Evolutionary conservation across 2,888 invertebrate genomes (phyloP).

Genomic region (Diarsia mendica): DNA sequence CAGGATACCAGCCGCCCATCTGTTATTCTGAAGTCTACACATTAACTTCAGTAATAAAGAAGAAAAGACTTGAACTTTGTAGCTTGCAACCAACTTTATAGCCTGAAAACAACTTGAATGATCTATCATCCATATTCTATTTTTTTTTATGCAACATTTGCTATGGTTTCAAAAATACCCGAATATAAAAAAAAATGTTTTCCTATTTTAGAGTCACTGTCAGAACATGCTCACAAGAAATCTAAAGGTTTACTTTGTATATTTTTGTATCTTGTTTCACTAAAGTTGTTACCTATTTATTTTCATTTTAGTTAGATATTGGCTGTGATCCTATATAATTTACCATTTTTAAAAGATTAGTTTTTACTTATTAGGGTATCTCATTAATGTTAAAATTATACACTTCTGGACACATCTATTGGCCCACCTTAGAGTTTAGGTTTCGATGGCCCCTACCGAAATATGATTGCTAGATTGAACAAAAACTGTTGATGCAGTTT

Average conservation of each 20-base stretch:
- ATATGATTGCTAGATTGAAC: no score
- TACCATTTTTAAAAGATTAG: neutral
- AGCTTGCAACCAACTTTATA: neutral
- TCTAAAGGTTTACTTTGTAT: slow-evolving; percentile 43
- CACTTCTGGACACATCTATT: no score
- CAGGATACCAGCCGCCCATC: slow-evolving; percentile 37
- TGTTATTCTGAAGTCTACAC: slow-evolving; percentile 40
- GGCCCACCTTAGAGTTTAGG: no score
- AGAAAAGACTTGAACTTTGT: neutral
- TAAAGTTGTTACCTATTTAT: slow-evolving; percentile 14
- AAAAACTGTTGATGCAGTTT: no score
- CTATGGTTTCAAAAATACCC: neutral
- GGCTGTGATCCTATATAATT: neutral
- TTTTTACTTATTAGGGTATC: neutral
- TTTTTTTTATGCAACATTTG: neutral
- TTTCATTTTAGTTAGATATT: slow-evolving; percentile 29
- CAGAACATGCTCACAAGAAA: slow-evolving; percentile 28
- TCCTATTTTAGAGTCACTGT: slow-evolving; percentile 30
- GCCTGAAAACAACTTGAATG: neutral
- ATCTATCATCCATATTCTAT: neutral
- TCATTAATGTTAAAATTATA: neutral
- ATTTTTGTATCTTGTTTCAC: slow-evolving; percentile 12
- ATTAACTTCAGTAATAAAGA: neutral
- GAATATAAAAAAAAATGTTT: slow-evolving; percentile 17
- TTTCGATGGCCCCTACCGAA: no score